Percentiles rank a stretch among this genome's conserved stretches.
Evolutionary conservation across 2,113 vertebrate species (phyloP).

Genomic region (Heptranchias perlo): DNA sequence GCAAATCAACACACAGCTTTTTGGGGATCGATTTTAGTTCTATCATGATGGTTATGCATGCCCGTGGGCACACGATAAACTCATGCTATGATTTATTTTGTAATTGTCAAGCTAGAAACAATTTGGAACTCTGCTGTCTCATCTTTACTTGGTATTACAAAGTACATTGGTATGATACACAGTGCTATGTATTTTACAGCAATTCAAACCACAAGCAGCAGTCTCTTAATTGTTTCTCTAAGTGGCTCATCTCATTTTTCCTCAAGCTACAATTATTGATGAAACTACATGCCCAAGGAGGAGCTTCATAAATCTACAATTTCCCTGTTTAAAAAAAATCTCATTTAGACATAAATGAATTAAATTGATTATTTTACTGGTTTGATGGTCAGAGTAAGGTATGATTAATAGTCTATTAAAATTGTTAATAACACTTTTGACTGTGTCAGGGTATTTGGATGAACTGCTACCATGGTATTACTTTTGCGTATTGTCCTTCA

Average conservation of each 20-base stretch:
- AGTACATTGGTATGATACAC: not conserved
- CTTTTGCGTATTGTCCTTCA: not conserved
- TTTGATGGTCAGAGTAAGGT: not conserved
- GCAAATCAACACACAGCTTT: not conserved
- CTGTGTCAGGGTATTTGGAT: not conserved
- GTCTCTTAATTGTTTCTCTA: not conserved
- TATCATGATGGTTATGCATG: not conserved
- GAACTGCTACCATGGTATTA: not conserved
- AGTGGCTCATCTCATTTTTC: not conserved
- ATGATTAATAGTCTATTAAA: not conserved
- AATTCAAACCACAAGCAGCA: not conserved
- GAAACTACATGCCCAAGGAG: not conserved
- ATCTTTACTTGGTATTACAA: not conserved
- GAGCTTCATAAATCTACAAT: conserved; percentile 25
- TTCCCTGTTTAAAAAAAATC: not conserved
- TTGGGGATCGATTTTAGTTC: not conserved
- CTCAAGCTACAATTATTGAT: not conserved
- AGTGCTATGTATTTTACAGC: not conserved
- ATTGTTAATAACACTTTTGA: not conserved
- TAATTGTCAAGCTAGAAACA: not conserved
- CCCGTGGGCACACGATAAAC: not conserved
- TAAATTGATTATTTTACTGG: conserved; percentile 16
- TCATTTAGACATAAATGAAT: not conserved
- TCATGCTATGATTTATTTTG: not conserved
- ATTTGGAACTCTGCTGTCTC: not conserved